Evolutionary conservation across 2,888 invertebrate genomes (phyloP).

Genomic region (Plebejus anna): DNA sequence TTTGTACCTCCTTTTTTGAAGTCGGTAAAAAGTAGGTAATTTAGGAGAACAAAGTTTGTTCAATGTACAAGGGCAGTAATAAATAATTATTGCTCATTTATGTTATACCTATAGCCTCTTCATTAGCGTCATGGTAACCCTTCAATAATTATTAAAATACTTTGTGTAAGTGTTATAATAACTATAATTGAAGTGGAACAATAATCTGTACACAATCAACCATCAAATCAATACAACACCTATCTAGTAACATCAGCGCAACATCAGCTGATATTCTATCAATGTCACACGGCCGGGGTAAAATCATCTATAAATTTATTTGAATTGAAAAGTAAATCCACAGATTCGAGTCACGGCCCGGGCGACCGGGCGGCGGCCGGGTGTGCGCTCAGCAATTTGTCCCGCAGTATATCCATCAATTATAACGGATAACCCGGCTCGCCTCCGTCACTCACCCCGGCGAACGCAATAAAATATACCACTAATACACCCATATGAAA

Average conservation of each 20-base stretch:
- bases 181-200: too few relatives aligned
- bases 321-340: constrained; percentile 30
- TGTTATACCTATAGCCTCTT: too few relatives aligned
- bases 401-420: constrained; percentile 31
- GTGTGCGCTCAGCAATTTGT: constrained; percentile 32
- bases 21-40: too few relatives aligned
- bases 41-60: too few relatives aligned
- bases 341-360: constrained; percentile 30
- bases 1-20: not conserved
- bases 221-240: not conserved
- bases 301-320: constrained; percentile 30
- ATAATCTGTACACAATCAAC: not conserved
- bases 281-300: constrained; percentile 7
- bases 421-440: constrained; percentile 26
- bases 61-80: too few relatives aligned
- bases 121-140: too few relatives aligned
- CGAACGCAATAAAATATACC: constrained; percentile 23
- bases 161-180: too few relatives aligned
- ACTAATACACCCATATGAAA: constrained; percentile 21
- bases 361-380: not conserved
- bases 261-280: constrained; percentile 12
- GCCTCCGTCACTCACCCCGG: constrained; percentile 15
- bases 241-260: not conserved
- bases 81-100: too few relatives aligned
- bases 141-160: not conserved